Base-by-base conservation (phyloP, 2,797 vertebrate species). In the Phataginus tricuspis region DNA sequence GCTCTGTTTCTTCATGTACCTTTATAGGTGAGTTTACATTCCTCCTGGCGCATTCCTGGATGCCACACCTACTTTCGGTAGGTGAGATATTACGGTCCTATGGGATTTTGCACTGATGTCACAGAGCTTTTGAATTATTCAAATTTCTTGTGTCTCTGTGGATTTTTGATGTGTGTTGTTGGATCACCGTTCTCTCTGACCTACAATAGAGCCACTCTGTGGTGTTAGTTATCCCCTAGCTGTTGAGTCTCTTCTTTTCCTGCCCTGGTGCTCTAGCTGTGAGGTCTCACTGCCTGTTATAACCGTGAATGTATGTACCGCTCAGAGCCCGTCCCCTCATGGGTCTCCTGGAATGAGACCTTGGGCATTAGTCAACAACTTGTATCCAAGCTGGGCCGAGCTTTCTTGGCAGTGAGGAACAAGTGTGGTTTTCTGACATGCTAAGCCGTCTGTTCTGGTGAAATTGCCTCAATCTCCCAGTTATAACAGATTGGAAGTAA, bases 1-100 rank as follows among this genome's bases (percentile, higher is more conserved):
- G 96, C 99, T 99, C 83, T 99, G 99, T 98, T 99, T 99, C 98
- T 99, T 99, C 98, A 99, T 99, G 98, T 99, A 99, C 97, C 98
- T 99, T 97, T 99, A 99, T 98, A 99, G 99, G 99, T 99, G 96
- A 98, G 98, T 98, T 31, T 93, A n/a, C 66, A 59, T 68, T 86
- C 42, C 87, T 79, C 37, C 27, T 92, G 68, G 31, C 11, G 3
- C 77, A 51, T 23, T 59, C 31, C 21, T 5, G 21, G 19, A 39
- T n/a, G 23, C 14, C 9, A 4, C 16, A 37, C 68, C 94, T 97
- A 68, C 66, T 61, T 75, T 39, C 29, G 59, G 18, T 78, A 21
- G 39, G 18, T 63, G 69, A 83, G 19, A 13, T 63, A 37, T 39
- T 86, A 53, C 16, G 53, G 0, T 89, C 34, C 29, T 39, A 0